Percentiles rank a stretch among this genome's conserved stretches.
Conservation (phyloP, 2,113 vertebrate genomes). For the Deroptyus accipitrinus region DNA sequence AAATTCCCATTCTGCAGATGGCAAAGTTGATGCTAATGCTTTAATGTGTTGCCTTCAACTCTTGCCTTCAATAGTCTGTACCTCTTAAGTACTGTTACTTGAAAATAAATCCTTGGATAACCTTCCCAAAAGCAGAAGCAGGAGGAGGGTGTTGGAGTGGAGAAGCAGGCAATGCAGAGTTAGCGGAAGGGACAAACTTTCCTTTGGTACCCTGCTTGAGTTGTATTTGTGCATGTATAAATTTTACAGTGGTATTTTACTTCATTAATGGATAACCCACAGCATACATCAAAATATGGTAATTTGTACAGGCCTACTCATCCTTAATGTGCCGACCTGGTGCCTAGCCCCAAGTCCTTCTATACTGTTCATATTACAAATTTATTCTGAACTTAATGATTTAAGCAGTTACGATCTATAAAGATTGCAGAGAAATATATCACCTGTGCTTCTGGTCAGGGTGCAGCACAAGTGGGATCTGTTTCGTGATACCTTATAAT, state of each 20-base stretch:
- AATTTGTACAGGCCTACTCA: neutral
- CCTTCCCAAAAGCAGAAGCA: neutral
- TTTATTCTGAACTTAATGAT: neutral
- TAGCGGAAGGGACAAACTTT: neutral
- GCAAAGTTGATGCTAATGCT: neutral
- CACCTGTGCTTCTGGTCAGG: neutral
- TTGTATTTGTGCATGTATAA: neutral
- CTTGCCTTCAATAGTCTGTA: neutral
- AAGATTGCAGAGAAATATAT: neutral
- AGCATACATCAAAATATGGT: neutral
- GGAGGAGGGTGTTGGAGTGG: neutral
- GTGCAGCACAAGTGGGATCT: neutral
- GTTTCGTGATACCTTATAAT: neutral
- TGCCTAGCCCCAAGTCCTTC: neutral
- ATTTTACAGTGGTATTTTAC: neutral
- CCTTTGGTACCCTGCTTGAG: neutral
- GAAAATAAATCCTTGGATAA: neutral
- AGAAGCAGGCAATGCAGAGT: neutral
- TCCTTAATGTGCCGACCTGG: neutral
- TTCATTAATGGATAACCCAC: neutral
- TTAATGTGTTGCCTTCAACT: neutral
- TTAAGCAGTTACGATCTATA: neutral
- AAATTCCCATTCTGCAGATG: neutral
- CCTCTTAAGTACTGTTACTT: neutral
- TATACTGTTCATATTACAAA: neutral